These are phyloP conservation scores for Nyctibius grandis DNA, from an alignment of 2,797 vertebrate genomes.

Conservation along the genomic window DNA sequence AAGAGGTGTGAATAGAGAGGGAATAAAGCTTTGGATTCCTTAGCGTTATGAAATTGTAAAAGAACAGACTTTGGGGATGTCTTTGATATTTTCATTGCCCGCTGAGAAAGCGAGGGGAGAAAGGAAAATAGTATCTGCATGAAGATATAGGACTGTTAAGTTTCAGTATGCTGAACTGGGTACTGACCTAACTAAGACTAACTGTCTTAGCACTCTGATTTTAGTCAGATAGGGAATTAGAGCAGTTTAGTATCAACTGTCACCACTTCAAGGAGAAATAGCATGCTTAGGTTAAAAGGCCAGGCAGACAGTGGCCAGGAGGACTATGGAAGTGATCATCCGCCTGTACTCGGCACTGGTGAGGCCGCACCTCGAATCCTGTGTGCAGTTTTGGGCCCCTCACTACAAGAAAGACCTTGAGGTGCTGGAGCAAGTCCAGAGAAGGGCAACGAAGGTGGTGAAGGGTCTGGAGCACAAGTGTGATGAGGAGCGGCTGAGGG, in stretches of 20 bases:
- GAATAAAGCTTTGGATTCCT: neutral
- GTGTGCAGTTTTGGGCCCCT: no score
- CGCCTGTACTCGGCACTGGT: no score
- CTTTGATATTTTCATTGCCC: rapidly evolving
- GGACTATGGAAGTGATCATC: no score
- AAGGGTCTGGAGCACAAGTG: no score
- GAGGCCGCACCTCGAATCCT: no score
- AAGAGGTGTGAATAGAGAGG: neutral
- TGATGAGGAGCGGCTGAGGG: no score
- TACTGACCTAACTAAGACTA: neutral
- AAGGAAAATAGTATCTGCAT: neutral
- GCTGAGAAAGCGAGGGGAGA: neutral
- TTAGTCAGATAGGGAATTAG: rapidly evolving
- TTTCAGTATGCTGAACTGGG: neutral
- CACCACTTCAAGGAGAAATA: neutral
- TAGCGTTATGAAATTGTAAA: rapidly evolving
- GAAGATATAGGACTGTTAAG: neutral
- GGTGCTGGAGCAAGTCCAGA: no score
- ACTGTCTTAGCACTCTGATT: no score
- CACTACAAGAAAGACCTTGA: no score
- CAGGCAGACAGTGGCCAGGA: rapidly evolving
- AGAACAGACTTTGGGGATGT: rapidly evolving
- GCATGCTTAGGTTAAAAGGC: rapidly evolving
- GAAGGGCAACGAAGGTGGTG: no score
- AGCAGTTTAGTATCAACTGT: neutral